Evolutionary conservation across 2,888 invertebrate genomes (phyloP).

Genomic region (Trachelus stipa): DNA sequence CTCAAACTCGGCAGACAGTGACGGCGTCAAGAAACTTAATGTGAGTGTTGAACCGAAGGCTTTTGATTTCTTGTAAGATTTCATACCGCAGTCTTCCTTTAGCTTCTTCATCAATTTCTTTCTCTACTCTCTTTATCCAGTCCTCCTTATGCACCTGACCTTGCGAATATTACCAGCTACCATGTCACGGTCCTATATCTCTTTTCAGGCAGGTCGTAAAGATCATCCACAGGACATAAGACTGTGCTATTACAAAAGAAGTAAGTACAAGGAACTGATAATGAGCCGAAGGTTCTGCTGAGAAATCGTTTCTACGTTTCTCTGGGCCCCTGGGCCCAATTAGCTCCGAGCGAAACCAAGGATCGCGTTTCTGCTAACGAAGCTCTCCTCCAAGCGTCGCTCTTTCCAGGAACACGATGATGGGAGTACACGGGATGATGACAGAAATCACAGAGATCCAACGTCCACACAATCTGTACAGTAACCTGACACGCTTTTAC

Average conservation of each 20-base stretch:
- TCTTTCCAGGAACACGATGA: not conserved
- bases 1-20: not conserved
- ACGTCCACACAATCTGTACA: not conserved
- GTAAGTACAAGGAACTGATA: not conserved
- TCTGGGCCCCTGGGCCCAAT: not conserved
- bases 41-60: not conserved
- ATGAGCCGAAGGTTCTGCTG: not conserved
- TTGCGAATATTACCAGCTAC: not conserved
- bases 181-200: not conserved
- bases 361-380: not conserved
- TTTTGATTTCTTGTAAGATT: not conserved
- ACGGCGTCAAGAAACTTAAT: not conserved
- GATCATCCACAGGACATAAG: not conserved
- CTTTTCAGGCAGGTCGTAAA: not conserved
- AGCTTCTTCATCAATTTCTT: not conserved
- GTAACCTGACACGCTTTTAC: not conserved
- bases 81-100: not conserved
- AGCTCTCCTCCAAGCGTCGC: not conserved
- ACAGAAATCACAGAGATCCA: not conserved
- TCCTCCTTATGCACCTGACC: not conserved
- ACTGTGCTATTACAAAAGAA: not conserved
- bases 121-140: not conserved
- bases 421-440: not conserved
- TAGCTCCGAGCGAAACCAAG: not conserved
- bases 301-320: not conserved